Evolutionary conservation across 2,888 invertebrate genomes (phyloP).

Genomic region (Temnothorax ravouxi): DNA sequence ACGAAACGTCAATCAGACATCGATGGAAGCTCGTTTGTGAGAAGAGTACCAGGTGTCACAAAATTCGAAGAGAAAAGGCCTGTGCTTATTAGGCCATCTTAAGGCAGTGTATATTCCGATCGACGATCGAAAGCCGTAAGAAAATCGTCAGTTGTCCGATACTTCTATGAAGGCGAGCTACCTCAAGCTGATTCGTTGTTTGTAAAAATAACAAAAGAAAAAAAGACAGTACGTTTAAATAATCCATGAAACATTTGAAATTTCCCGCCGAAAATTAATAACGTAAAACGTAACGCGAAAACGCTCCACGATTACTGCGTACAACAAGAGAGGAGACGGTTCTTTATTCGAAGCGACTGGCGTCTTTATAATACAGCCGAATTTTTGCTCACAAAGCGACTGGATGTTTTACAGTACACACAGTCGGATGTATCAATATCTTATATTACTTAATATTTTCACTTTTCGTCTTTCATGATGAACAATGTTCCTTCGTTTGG

Average conservation of each 20-base stretch:
- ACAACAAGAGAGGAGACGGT: not conserved
- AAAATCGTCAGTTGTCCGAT: conserved; percentile 66
- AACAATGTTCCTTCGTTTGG: conserved; percentile 45
- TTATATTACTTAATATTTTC: conserved; percentile 45
- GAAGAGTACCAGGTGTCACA: conserved; percentile 58
- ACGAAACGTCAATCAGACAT: conserved; percentile 60
- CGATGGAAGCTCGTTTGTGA: conserved; percentile 56
- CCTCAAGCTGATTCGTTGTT: conserved; percentile 65
- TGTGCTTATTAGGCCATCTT: conserved; percentile 78
- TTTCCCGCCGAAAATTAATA: not conserved
- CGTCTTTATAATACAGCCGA: not conserved
- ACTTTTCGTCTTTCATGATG: conserved; percentile 58
- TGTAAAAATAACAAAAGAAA: conserved; percentile 52
- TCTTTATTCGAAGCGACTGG: not conserved
- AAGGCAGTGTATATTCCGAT: conserved; percentile 78
- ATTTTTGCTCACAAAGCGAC: not conserved
- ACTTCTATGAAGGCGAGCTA: conserved; percentile 65
- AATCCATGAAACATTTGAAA: conserved; percentile 22
- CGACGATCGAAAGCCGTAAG: conserved; percentile 54
- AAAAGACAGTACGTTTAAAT: not conserved
- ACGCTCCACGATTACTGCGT: conserved; percentile 37
- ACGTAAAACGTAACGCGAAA: not conserved
- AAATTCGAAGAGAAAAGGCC: conserved; percentile 72
- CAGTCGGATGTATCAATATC: not conserved
- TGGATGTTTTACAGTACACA: not conserved